Conservation (phyloP, 2,888 invertebrate genomes). For the Ephialtes manifestator region DNA sequence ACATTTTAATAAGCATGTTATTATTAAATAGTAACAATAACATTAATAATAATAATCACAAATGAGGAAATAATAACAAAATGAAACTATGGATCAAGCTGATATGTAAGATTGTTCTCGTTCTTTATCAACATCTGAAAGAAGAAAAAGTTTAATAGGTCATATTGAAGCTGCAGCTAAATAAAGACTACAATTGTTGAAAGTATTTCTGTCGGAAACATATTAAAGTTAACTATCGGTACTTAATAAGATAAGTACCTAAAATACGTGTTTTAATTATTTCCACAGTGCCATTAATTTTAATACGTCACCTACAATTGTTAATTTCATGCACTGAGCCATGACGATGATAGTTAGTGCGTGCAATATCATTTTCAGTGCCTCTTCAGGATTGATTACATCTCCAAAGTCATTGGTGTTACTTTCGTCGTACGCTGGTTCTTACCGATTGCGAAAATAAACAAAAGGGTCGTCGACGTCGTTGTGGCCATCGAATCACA, state of each 20-base stretch:
- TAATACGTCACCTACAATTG: slow-evolving; percentile 11
- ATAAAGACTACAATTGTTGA: no score
- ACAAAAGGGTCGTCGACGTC: slow-evolving; percentile 61
- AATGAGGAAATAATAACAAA: no score
- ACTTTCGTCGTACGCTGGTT: slow-evolving; percentile 34
- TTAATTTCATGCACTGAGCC: slow-evolving; percentile 3
- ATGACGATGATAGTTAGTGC: neutral
- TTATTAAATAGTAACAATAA: no score
- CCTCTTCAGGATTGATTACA: slow-evolving; percentile 59
- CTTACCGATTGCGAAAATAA: slow-evolving; percentile 55
- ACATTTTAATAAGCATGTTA: no score
- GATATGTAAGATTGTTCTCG: no score
- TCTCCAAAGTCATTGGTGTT: slow-evolving; percentile 51
- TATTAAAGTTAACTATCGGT: neutral
- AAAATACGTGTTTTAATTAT: neutral
- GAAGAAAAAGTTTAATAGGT: no score
- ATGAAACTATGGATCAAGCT: no score
- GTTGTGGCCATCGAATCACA: slow-evolving; percentile 33
- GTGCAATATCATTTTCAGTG: slow-evolving; percentile 34
- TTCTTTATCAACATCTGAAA: no score
- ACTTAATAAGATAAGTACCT: neutral
- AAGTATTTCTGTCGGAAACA: no score
- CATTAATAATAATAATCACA: no score
- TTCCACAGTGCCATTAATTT: neutral
- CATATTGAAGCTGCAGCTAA: no score